Conservation (phyloP, 1,140 invertebrate genomes). For the Drosophila truncata region DNA sequence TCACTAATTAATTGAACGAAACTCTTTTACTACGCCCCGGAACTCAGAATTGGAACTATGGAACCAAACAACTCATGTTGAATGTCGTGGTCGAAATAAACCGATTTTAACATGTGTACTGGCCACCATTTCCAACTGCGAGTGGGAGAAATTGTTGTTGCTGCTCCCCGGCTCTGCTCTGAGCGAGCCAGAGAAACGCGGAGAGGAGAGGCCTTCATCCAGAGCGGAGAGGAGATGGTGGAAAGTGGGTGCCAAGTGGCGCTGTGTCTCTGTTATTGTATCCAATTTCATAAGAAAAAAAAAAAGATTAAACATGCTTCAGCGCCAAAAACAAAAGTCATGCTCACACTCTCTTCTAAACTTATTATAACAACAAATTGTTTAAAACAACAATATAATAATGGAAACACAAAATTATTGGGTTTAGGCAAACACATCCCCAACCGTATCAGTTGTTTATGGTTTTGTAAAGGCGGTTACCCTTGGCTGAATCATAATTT, state of each 20-base stretch:
- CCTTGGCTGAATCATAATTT: not conserved
- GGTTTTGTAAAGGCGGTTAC: not conserved
- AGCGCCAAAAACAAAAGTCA: constrained; percentile 17
- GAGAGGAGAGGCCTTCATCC: constrained; percentile 26
- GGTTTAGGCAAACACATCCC: not conserved
- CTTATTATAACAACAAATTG: not conserved
- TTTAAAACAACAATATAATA: not conserved
- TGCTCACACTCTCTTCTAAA: constrained; percentile 9
- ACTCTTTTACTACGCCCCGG: constrained; percentile 5
- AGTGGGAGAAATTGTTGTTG: constrained; percentile 35
- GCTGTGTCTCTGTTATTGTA: constrained; percentile 60
- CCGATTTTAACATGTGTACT: constrained; percentile 56
- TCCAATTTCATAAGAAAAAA: constrained; percentile 52
- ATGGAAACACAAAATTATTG: not conserved
- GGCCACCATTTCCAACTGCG: constrained; percentile 58
- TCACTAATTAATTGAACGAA: constrained; percentile 51
- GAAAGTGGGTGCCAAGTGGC: constrained; percentile 29
- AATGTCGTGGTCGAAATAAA: constrained; percentile 75
- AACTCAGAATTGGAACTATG: constrained; percentile 19
- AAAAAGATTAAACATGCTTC: constrained; percentile 2
- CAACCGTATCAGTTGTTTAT: not conserved
- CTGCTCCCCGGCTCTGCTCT: constrained; percentile 57
- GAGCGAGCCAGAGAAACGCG: constrained; percentile 56
- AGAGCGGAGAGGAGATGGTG: constrained; percentile 27
- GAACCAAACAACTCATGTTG: constrained; percentile 63